These are phyloP conservation scores for Gonioctena quinquepunctata DNA, from an alignment of 1,140 invertebrate genomes.

Conservation along the genomic window DNA sequence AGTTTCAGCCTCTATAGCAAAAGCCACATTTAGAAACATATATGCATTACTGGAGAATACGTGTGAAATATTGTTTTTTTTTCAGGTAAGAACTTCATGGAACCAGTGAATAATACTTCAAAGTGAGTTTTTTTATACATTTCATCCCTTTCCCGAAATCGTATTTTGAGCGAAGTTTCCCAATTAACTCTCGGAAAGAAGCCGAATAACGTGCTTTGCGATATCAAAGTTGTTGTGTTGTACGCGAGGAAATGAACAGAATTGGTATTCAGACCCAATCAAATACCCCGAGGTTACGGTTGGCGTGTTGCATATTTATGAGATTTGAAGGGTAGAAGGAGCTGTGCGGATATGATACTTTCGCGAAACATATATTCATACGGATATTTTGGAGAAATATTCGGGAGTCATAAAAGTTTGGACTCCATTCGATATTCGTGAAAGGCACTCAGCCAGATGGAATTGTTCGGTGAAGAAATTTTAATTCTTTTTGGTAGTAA, in stretches of 20 bases:
- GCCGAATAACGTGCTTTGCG: neutral
- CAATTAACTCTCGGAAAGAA: neutral
- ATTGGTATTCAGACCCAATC: neutral
- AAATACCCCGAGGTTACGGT: neutral
- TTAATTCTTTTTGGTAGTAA: too few relatives aligned
- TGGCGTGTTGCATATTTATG: neutral
- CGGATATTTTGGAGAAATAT: neutral
- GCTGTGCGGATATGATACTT: neutral
- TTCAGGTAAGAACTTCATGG: too few relatives aligned
- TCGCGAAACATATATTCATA: slow-evolving; percentile 2
- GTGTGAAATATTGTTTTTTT: neutral
- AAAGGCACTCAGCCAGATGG: neutral
- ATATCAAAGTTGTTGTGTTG: neutral
- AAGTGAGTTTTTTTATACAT: neutral
- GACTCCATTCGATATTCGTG: too few relatives aligned
- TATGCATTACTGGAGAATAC: neutral
- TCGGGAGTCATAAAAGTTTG: neutral
- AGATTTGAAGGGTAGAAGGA: neutral
- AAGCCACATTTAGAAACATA: too few relatives aligned
- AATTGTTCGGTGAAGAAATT: too few relatives aligned
- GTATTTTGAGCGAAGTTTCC: neutral
- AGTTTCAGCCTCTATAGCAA: too few relatives aligned
- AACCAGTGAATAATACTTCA: too few relatives aligned
- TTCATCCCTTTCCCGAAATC: neutral
- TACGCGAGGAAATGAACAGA: neutral